These are phyloP conservation scores for Melanaphis sacchari DNA, from an alignment of 1,140 invertebrate species.

Conservation along the genomic window DNA sequence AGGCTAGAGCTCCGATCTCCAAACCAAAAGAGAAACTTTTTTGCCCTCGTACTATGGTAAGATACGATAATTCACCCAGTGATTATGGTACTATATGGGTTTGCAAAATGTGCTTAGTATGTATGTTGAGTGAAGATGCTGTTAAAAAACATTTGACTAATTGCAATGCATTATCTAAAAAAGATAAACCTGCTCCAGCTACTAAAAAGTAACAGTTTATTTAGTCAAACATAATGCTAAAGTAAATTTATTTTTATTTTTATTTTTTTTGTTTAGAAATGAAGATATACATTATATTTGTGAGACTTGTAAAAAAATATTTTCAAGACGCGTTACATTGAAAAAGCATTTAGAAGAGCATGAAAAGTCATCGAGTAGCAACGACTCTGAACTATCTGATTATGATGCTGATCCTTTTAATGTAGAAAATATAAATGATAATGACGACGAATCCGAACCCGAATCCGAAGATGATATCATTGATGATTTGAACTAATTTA, in stretches of 20 bases:
- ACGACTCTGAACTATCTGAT: neutral
- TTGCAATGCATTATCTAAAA: neutral
- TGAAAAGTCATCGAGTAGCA: neutral
- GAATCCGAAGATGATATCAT: too few species aligned
- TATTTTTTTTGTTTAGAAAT: neutral
- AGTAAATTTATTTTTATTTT: neutral
- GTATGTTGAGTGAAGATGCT: neutral
- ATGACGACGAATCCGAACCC: neutral
- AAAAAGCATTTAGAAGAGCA: neutral
- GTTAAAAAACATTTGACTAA: neutral
- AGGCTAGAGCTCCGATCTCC: accelerated
- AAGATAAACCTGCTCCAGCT: neutral
- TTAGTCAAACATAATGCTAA: neutral
- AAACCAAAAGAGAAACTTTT: neutral
- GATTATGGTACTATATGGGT: neutral
- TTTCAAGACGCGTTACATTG: neutral
- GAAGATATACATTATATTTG: neutral
- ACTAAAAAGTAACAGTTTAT: neutral
- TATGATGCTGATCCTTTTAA: neutral
- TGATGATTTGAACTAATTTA: neutral
- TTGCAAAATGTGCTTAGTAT: neutral
- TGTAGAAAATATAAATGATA: neutral
- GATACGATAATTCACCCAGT: neutral
- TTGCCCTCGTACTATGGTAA: neutral
- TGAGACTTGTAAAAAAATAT: neutral